Evolutionary conservation across 2,888 invertebrate species (phyloP).

Genomic region (Sinhomidia bicolor): DNA sequence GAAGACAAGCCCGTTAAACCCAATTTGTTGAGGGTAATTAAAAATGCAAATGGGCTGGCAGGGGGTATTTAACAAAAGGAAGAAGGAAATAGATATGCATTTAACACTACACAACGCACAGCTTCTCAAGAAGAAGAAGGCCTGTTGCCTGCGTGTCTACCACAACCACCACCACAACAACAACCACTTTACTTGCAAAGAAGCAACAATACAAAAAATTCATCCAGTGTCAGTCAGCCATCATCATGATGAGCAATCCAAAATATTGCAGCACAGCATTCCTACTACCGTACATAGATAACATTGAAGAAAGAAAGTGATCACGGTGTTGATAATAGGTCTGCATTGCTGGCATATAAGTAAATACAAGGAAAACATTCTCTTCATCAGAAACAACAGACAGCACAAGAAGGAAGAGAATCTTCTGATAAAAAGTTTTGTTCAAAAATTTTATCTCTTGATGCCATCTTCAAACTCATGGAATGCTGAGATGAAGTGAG

Average conservation of each 20-base stretch:
- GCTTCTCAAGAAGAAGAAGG: background rate
- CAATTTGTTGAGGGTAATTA: conserved; percentile 80
- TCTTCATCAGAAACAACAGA: background rate
- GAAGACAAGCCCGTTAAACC: conserved; percentile 70
- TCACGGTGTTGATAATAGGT: conserved; percentile 32
- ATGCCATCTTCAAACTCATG: background rate
- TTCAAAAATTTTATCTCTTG: background rate
- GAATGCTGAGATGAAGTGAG: conserved; percentile 17
- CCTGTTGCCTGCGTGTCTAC: conserved; percentile 38
- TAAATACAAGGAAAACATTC: background rate
- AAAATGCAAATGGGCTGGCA: conserved; percentile 80
- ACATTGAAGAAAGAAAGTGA: conserved; percentile 15
- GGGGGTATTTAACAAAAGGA: conserved; percentile 73
- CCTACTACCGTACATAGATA: background rate
- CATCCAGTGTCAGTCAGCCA: conserved; percentile 4
- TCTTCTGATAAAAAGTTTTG: too few relatives aligned
- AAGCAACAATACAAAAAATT: conserved; percentile 26
- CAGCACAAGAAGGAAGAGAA: background rate
- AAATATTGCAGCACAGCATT: background rate
- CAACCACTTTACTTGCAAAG: background rate
- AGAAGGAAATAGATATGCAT: conserved; percentile 29
- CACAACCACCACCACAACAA: background rate
- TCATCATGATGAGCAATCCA: too few relatives aligned
- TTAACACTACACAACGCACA: background rate
- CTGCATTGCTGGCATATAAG: conserved; percentile 6